These are phyloP conservation scores for Eriosoma lanigerum DNA, from an alignment of 1,140 invertebrate species.

Conservation along the genomic window DNA sequence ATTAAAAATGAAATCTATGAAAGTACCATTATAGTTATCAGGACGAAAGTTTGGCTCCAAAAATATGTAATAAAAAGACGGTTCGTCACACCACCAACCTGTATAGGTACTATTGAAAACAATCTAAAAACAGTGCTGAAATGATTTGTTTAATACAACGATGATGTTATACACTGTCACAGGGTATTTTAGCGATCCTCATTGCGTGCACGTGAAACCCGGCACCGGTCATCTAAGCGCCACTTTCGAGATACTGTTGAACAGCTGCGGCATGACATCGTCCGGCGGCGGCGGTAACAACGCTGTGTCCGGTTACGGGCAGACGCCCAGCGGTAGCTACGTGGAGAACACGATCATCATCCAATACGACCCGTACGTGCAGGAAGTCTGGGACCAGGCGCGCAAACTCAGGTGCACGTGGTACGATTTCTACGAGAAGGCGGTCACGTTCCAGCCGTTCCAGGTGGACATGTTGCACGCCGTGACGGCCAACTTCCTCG, in stretches of 20 bases:
- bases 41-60: too few relatives aligned
- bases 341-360: constrained; percentile 95
- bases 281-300: constrained; percentile 75
- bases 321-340: constrained; percentile 84
- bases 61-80: too few relatives aligned
- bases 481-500: constrained; percentile 90
- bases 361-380: constrained; percentile 91
- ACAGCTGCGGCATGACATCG: constrained; percentile 87
- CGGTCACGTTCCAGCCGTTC: constrained; percentile 90
- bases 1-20: too few relatives aligned
- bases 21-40: too few relatives aligned
- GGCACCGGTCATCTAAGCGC: constrained; percentile 85
- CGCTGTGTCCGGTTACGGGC: constrained; percentile 67
- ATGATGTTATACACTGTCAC: background rate
- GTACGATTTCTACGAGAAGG: constrained; percentile 95
- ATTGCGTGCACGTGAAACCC: constrained; percentile 87
- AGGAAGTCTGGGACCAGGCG: constrained; percentile 73
- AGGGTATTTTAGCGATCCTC: constrained; percentile 82
- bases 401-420: constrained; percentile 86
- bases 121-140: too few relatives aligned
- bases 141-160: too few relatives aligned
- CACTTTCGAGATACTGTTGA: constrained; percentile 88
- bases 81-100: too few relatives aligned
- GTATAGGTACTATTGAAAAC: too few relatives aligned
- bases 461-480: constrained; percentile 92